phyloP scores from a whole-genome alignment of 2,888 invertebrate genomes.

The Hybos culiciformis region DNA sequence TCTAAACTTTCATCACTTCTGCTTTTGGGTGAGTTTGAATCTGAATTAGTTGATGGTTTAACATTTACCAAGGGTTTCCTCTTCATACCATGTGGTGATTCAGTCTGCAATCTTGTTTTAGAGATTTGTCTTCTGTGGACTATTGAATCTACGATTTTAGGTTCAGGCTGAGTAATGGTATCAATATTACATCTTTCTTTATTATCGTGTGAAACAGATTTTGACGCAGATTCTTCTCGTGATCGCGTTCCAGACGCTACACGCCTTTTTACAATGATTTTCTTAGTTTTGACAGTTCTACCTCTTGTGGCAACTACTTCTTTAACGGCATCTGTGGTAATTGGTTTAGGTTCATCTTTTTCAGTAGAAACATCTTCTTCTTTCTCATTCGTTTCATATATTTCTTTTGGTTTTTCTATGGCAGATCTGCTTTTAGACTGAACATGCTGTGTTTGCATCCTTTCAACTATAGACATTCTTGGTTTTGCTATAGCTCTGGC shows the following conservation, averaged over 20 bases:
- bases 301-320: conserved; percentile 30
- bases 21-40: neutral
- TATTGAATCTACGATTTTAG: neutral
- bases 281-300: conserved; percentile 29
- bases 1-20: neutral
- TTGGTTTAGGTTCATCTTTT: conserved; percentile 5
- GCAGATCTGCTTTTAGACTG: conserved; percentile 12
- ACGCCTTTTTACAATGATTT: conserved; percentile 27
- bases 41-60: neutral
- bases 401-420: conserved; percentile 16
- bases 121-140: conserved; percentile 14
- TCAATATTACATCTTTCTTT: conserved; percentile 11
- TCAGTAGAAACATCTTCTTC: conserved; percentile 1
- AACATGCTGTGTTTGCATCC: conserved; percentile 28
- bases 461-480: conserved; percentile 30
- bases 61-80: conserved; percentile 11
- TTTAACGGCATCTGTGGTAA: conserved; percentile 18
- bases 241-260: conserved; percentile 30
- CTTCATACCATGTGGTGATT: conserved; percentile 18
- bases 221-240: conserved; percentile 25
- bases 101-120: conserved; percentile 14
- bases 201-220: conserved; percentile 15
- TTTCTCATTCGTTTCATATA: conserved; percentile 17
- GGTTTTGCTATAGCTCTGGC: conserved; percentile 28
- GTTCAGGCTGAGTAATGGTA: neutral